Evolutionary conservation across 2,888 invertebrate species (phyloP), one percentile per base, ranked within the genome.

Genomic region (Meloe dianella): DNA sequence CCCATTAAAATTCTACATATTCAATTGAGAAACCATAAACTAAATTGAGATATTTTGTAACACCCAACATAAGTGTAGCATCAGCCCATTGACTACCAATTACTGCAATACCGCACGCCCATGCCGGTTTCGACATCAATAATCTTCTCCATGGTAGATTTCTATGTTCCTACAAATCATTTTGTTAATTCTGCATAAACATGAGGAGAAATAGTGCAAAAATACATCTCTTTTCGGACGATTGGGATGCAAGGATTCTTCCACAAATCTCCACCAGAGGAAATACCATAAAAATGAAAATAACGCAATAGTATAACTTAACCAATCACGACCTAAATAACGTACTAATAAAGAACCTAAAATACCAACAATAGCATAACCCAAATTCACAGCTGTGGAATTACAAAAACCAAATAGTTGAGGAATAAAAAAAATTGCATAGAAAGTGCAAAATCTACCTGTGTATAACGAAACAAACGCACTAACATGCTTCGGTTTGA

Each of bases 51-150:
- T 87, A 88, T 75, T 88, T 87, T 1, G 87, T 87, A 74, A 87
- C 87, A 1, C 87, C 88, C 30, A 87, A 82, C 78, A 87, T 86
- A 4, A 88, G 81, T 2, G 88, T 87, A 1, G 87, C 87, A 72
- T 87, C 87, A 17, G 87, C 88, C 87, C 87, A 87, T 79, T 87
- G 87, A 74, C 87, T 87, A 8, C 88, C 88, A 80, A 87, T 85
- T 0, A 87, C 87, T 1, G 87, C 87, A 1, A 87, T 84, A 0
- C 87, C 87, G 65, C 87, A 87, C 32, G 87, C 86, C 88, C 88
- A 88, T 5, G 87, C 87, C 20, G 88, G 87, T 75, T 86, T 86
- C 0, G 88, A 88, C 65, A 85, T 80, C 65, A 88, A 74, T 24
- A 88, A 76, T 67, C 85, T 83, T 66, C 87, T 83, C 87, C 87